Percentiles rank a stretch among this genome's conserved stretches.
These are phyloP conservation scores for Yponomeuta sedellus DNA, from an alignment of 2,888 invertebrate species.

Conservation along the genomic window DNA sequence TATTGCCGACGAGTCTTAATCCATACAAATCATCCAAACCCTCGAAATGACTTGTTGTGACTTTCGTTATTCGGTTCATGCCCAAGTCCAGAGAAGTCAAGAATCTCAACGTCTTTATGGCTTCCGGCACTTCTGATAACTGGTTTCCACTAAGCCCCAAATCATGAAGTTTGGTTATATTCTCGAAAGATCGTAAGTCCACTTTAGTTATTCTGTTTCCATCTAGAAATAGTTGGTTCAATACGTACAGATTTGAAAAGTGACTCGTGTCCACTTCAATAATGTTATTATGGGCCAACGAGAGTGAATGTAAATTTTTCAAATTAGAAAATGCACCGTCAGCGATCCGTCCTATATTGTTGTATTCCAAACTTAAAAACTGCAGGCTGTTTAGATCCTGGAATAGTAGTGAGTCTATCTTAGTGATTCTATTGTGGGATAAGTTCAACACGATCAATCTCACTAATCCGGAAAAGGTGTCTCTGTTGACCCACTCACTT, in stretches of 20 bases:
- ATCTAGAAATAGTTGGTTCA: slow-evolving; percentile 85
- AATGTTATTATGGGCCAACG: slow-evolving; percentile 83
- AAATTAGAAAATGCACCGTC: slow-evolving; percentile 85
- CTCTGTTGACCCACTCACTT: slow-evolving; percentile 86
- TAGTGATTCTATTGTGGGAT: slow-evolving; percentile 82
- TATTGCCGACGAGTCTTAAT: slow-evolving; percentile 87
- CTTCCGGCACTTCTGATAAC: slow-evolving; percentile 82
- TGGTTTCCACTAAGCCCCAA: slow-evolving; percentile 85
- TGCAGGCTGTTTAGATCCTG: slow-evolving; percentile 85
- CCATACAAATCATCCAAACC: slow-evolving; percentile 85
- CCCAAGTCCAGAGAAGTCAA: slow-evolving; percentile 88
- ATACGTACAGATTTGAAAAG: slow-evolving; percentile 83
- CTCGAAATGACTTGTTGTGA: slow-evolving; percentile 83
- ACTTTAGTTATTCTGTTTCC: slow-evolving; percentile 83
- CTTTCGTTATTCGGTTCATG: slow-evolving; percentile 85
- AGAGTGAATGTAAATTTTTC: slow-evolving; percentile 85
- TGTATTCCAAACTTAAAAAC: slow-evolving; percentile 83
- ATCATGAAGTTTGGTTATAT: slow-evolving; percentile 86
- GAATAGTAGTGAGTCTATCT: slow-evolving; percentile 83
- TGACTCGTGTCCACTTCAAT: slow-evolving; percentile 81
- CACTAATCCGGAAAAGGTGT: slow-evolving; percentile 84
- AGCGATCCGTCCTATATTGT: slow-evolving; percentile 81
- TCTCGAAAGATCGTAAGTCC: slow-evolving; percentile 83
- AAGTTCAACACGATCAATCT: slow-evolving; percentile 85
- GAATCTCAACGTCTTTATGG: slow-evolving; percentile 81